Conservation (phyloP, 2,888 invertebrate species). For the Cerceris ruficornis region DNA sequence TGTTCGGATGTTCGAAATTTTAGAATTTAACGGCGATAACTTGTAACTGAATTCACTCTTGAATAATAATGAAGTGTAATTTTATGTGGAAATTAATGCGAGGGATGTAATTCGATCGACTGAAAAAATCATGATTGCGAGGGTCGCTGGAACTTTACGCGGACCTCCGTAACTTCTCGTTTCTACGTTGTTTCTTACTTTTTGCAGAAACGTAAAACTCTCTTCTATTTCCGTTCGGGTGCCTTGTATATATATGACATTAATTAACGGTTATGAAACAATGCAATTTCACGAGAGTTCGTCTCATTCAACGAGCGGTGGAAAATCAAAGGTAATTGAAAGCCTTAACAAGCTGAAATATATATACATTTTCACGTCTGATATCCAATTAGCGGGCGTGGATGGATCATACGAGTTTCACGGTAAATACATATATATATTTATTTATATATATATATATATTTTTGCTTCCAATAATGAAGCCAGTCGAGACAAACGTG, state of each 20-base stretch:
- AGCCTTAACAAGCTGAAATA: conserved; percentile 34
- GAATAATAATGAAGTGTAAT: conserved; percentile 6
- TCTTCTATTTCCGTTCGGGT: no score
- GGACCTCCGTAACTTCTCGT: no score
- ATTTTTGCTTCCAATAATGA: conserved; percentile 5
- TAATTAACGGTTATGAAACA: background rate
- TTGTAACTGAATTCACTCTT: conserved; percentile 47
- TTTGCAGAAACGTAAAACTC: no score
- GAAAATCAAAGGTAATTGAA: conserved; percentile 28
- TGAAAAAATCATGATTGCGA: conserved; percentile 14
- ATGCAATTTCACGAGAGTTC: background rate
- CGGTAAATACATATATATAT: conserved; percentile 25
- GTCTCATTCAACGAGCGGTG: background rate
- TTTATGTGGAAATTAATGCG: background rate
- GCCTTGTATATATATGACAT: background rate
- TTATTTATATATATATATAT: conserved; percentile 18
- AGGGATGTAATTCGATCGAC: conserved; percentile 6
- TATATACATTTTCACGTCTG: conserved; percentile 23
- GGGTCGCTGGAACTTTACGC: background rate
- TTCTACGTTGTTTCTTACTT: no score
- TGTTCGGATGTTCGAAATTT: conserved; percentile 60
- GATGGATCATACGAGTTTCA: conserved; percentile 9
- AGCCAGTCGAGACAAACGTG: conserved; percentile 13
- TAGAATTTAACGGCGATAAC: conserved; percentile 49
- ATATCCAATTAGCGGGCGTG: conserved; percentile 35